Conservation (phyloP, 2,888 invertebrate genomes). For the Calliopum simillimum region DNA sequence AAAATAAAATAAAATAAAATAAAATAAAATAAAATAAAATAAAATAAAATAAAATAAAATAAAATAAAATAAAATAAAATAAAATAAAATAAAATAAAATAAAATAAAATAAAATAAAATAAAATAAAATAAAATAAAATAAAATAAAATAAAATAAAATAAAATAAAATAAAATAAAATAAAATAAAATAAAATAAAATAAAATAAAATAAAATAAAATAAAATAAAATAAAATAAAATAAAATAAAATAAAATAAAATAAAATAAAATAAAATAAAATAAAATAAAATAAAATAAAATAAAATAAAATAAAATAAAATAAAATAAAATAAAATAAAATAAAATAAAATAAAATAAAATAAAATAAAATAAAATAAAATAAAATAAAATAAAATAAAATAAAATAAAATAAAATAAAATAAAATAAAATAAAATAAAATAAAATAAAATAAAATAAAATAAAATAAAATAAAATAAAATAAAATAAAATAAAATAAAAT, state of each 20-base stretch:
- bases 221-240: constrained; percentile 25
- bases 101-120: constrained; percentile 19
- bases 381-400: constrained; percentile 19
- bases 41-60: constrained; percentile 14
- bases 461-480: constrained; percentile 14
- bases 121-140: constrained; percentile 30
- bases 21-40: constrained; percentile 31
- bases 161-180: constrained; percentile 31
- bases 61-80: constrained; percentile 27
- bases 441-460: constrained; percentile 31
- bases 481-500: constrained; percentile 27
- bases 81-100: constrained; percentile 25
- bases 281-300: constrained; percentile 8
- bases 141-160: constrained; percentile 8
- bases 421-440: constrained; percentile 8
- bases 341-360: constrained; percentile 27
- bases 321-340: constrained; percentile 14
- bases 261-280: constrained; percentile 30
- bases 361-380: constrained; percentile 25
- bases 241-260: constrained; percentile 19
- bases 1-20: constrained; percentile 8
- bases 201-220: constrained; percentile 27
- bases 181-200: constrained; percentile 14
- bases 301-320: constrained; percentile 31
- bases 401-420: constrained; percentile 30